Conservation (phyloP, 2,797 vertebrate genomes). For the Gallinago nigripennis region DNA sequence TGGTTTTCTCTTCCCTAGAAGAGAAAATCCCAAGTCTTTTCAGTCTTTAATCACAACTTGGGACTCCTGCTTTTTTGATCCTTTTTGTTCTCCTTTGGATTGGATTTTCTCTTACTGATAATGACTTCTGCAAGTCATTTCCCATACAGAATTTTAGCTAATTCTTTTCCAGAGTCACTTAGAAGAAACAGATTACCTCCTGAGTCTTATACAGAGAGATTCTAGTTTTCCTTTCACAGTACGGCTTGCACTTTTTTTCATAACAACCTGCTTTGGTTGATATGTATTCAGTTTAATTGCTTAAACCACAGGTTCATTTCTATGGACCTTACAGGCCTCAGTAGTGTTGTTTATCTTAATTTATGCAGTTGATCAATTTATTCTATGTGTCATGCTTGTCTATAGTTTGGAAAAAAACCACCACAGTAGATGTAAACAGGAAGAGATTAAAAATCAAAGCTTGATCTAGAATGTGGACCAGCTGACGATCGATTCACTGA, state of each 20-base stretch:
- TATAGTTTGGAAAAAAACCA: background rate
- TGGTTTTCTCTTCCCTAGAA: background rate
- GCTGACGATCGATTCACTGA: background rate
- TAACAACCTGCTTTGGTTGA: background rate
- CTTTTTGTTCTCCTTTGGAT: background rate
- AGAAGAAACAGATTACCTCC: background rate
- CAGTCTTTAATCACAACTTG: background rate
- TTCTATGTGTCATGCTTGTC: background rate
- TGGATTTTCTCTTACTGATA: background rate
- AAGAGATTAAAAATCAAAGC: background rate
- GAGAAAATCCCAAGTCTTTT: background rate
- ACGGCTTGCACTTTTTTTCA: background rate
- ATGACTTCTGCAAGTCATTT: fast-evolving
- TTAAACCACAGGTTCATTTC: background rate
- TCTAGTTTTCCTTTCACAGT: background rate
- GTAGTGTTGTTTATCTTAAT: background rate
- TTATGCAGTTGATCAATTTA: background rate
- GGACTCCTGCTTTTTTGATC: background rate
- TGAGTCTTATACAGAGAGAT: background rate
- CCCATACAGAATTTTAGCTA: background rate
- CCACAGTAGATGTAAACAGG: background rate
- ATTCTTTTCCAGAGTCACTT: background rate
- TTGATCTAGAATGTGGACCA: background rate
- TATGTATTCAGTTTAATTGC: background rate
- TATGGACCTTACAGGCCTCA: background rate